These are phyloP conservation scores for Crocodylus rhombifer DNA, from an alignment of 2,797 vertebrate species.

Conservation along the genomic window DNA sequence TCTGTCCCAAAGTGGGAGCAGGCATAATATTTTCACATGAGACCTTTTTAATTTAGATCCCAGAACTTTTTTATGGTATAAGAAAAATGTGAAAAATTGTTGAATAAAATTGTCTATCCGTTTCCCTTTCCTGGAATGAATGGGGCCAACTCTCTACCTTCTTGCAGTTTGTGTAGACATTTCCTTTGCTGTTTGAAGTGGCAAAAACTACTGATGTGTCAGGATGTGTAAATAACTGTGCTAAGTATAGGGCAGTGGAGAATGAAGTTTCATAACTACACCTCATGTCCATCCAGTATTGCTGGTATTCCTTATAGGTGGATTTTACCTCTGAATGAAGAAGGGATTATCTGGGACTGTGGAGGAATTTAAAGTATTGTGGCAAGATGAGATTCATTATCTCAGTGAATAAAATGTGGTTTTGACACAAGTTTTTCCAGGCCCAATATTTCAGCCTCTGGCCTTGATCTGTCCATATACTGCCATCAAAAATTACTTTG, in stretches of 20 bases:
- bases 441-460: not conserved
- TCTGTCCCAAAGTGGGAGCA: not conserved
- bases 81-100: not conserved
- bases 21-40: fast-evolving
- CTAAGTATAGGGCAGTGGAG: not conserved
- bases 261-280: not conserved
- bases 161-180: not conserved
- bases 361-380: fast-evolving
- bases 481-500: too few relatives aligned
- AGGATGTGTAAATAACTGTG: not conserved
- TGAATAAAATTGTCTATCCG: not conserved
- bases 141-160: not conserved
- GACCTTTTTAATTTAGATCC: not conserved
- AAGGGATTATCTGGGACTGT: not conserved
- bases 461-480: not conserved
- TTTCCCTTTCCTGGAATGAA: fast-evolving
- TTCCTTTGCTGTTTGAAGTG: not conserved
- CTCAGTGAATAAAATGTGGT: not conserved
- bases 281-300: not conserved
- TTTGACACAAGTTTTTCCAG: fast-evolving
- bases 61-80: not conserved
- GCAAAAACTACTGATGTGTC: not conserved
- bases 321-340: not conserved
- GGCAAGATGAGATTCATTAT: not conserved
- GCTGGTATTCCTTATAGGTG: not conserved